A percentile compares a stretch with the other conserved stretches of the same genome.
phyloP scores from a whole-genome alignment of 2,888 invertebrate genomes.

The Coremacera marginata region DNA sequence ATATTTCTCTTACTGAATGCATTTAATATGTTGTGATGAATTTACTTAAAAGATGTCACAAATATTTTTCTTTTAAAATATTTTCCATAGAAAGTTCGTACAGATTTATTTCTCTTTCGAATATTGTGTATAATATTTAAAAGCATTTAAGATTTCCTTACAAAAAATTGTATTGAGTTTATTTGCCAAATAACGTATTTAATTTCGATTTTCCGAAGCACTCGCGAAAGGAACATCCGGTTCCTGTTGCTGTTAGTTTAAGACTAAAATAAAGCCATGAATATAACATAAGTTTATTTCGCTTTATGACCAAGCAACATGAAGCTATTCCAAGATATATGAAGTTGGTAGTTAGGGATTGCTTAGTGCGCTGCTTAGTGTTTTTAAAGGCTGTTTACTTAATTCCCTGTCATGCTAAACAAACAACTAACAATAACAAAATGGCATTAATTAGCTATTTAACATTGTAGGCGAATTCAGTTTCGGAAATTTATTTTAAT shows the following conservation, averaged over 20 bases:
- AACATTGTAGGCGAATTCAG: background rate
- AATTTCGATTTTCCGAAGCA: background rate
- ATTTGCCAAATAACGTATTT: background rate
- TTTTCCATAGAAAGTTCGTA: too few species aligned
- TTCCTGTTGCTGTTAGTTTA: background rate
- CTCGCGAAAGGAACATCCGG: slow-evolving; percentile 4
- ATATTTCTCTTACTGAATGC: background rate
- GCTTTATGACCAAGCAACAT: slow-evolving; percentile 13
- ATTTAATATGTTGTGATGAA: background rate
- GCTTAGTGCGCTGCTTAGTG: background rate
- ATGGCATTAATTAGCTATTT: background rate
- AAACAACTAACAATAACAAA: background rate
- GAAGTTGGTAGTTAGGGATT: background rate
- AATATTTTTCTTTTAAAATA: too few species aligned
- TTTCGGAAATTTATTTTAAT: background rate
- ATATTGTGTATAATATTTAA: background rate
- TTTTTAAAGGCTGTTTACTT: slow-evolving; percentile 36
- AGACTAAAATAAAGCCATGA: slow-evolving; percentile 12
- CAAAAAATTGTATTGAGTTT: too few species aligned
- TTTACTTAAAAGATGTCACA: background rate
- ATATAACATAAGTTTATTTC: slow-evolving; percentile 9
- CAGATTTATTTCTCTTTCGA: background rate
- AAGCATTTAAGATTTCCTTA: background rate
- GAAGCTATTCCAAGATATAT: background rate
- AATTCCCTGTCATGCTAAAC: slow-evolving; percentile 58